Evolutionary conservation across 1,140 invertebrate species (phyloP), one percentile per base, ranked within the genome.

Genomic region (Ladona fulva): DNA sequence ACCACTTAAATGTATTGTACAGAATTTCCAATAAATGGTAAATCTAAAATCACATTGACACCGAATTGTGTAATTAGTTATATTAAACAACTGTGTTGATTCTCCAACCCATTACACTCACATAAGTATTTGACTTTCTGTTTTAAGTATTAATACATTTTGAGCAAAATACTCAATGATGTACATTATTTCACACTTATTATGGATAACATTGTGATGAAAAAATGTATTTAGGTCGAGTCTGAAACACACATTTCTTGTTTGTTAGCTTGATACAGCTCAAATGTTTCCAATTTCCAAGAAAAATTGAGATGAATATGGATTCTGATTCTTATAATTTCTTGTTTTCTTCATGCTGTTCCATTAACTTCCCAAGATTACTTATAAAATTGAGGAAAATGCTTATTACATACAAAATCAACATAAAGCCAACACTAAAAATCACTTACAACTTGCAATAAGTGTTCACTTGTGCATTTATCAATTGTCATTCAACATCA

Each of bases 401-500:
- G n/a, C 52, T 19, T 66, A 66, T 66, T 66, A 66, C 14, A 19
- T 66, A 66, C 3, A 66, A 66, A 66, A 66, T 66, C 14, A 66
- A 66, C 52, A 66, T 66, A 66, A 66, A 66, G 52, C 14, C 52
- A 66, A 16, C 14, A 19, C 52, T 66, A 66, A 66, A 66, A 66
- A 6, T 66, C 52, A 66, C 52, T 66, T 66, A 66, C 52, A 66
- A 66, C 3, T 66, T 66, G 52, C 19, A 16, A 66, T 66, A 66
- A 66, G 3, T 66, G 52, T 66, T 12, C 52, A 66, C 52, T 66
- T 66, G 52, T 66, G 52, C 52, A 66, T 66, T 66, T 66, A 66
- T 66, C 52, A 66, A 66, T 22, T 66, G 52, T 66, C 52, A 66
- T 19, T 66, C 52, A 66, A 66, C 52, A 66, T 66, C 52, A 66